These are phyloP conservation scores for Conopomorpha cramerella DNA, from an alignment of 1,140 invertebrate genomes.

Conservation along the genomic window DNA sequence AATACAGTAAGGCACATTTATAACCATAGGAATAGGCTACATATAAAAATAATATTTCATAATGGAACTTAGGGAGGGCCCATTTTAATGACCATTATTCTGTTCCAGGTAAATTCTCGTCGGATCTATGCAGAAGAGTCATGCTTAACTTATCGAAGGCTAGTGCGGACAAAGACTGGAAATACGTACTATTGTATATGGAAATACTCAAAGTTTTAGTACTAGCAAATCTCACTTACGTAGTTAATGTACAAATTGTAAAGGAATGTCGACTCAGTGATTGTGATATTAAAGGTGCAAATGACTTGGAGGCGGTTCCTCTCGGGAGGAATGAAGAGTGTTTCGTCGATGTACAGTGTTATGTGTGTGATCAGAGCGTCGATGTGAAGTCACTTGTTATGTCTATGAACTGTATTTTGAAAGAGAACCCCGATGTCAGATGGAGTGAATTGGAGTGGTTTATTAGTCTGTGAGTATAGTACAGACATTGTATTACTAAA, in stretches of 20 bases:
- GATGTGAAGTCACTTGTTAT: conserved; percentile 26
- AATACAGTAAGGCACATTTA: too few relatives aligned
- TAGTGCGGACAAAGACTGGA: conserved; percentile 31
- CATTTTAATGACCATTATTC: too few relatives aligned
- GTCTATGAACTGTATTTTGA: conserved; percentile 33
- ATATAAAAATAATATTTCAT: too few relatives aligned
- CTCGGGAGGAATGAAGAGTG: conserved; percentile 19
- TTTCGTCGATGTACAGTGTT: conserved; percentile 41
- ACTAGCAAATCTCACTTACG: conserved; percentile 32
- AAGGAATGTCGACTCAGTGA: conserved; percentile 36
- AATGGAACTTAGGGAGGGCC: too few relatives aligned
- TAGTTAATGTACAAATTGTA: conserved; percentile 48
- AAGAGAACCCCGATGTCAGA: conserved; percentile 30
- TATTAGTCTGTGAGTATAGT: conserved; percentile 37
- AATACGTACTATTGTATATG: conserved; percentile 31
- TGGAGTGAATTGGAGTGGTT: conserved; percentile 42
- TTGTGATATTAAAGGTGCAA: conserved; percentile 27
- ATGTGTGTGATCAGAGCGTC: conserved; percentile 21
- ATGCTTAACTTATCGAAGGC: conserved; percentile 30
- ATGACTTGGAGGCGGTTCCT: conserved; percentile 40
- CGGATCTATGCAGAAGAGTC: conserved; percentile 25
- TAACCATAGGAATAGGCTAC: too few relatives aligned
- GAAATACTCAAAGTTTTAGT: conserved; percentile 31
- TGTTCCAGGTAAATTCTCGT: conserved; percentile 37
- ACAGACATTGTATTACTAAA: too few relatives aligned